A percentile compares a stretch with the other conserved stretches of the same genome.
Conservation (phyloP, 2,888 invertebrate genomes). For the Apamea crenata region DNA sequence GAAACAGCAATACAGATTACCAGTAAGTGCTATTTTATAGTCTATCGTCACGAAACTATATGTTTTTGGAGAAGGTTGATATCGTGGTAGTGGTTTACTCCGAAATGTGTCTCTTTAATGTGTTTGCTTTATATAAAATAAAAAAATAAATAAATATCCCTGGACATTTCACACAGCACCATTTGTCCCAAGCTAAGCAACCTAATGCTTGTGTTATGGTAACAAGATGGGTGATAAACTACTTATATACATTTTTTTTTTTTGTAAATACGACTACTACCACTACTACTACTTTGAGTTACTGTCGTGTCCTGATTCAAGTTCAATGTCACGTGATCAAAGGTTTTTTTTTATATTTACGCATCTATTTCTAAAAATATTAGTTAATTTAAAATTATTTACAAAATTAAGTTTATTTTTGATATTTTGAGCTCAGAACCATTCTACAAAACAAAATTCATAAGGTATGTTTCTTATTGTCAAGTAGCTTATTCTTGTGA, state of each 20-base stretch:
- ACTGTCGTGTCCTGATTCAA: not conserved
- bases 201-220: no score
- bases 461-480: no score
- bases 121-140: no score
- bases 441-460: not conserved
- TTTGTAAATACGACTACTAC: no score
- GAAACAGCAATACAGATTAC: constrained; percentile 82
- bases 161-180: no score
- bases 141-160: no score
- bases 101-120: no score
- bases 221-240: no score
- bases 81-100: not conserved
- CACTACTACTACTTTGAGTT: no score
- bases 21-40: constrained; percentile 76
- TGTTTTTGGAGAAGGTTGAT: not conserved
- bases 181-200: no score
- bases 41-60: not conserved
- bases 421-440: no score
- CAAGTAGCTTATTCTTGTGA: not conserved
- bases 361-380: not conserved
- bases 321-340: not conserved
- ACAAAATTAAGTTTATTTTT: not conserved
- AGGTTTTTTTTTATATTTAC: not conserved
- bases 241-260: no score
- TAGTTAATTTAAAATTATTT: not conserved